Percentiles rank a stretch among this genome's conserved stretches.
These are phyloP conservation scores for Lithobates pipiens DNA, from an alignment of 2,797 vertebrate species.

Conservation along the genomic window DNA sequence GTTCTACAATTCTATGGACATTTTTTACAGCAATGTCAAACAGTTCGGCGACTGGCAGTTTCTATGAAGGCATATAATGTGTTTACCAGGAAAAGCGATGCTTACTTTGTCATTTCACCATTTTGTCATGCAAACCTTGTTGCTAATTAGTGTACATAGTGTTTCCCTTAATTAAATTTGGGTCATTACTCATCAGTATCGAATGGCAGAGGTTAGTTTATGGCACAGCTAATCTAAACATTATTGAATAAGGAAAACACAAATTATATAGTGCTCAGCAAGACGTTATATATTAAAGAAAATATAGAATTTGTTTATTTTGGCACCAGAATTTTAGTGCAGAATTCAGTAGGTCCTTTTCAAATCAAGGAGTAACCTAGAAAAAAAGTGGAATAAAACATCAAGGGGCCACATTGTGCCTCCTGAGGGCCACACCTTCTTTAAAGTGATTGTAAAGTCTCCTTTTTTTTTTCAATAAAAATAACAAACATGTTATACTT, in stretches of 20 bases:
- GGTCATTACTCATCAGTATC: background rate
- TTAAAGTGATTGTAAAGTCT: no score
- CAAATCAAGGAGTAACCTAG: no score
- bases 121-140: conserved; percentile 4
- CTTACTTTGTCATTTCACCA: background rate
- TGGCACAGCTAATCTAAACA: background rate
- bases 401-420: no score
- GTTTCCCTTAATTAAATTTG: conserved; percentile 3
- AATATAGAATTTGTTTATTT: background rate
- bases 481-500: no score
- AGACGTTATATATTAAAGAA: background rate
- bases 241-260: background rate
- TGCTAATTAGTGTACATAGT: background rate
- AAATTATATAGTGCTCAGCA: background rate
- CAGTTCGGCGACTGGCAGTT: background rate
- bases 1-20: no score
- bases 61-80: background rate
- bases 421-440: no score
- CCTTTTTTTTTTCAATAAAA: no score
- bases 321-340: no score
- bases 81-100: background rate
- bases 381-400: no score
- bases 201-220: background rate
- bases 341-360: no score
- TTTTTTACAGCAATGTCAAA: background rate